Percentiles rank a stretch among this genome's conserved stretches.
phyloP scores from a whole-genome alignment of 2,797 vertebrate species.

The Gymnopithys bicolor region DNA sequence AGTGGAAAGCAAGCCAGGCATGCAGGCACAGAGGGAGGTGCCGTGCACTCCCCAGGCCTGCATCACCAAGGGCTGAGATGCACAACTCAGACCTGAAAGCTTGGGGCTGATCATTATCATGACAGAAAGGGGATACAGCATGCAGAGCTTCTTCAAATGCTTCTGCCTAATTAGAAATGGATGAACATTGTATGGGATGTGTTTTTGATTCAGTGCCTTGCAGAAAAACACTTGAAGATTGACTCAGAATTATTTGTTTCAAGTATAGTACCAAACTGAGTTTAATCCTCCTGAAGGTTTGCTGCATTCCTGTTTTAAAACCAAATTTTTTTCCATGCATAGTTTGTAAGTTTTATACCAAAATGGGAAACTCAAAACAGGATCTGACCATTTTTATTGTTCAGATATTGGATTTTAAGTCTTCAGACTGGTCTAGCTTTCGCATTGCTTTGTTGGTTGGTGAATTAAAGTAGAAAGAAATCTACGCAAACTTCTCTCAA shows the following conservation, averaged over 20 bases:
- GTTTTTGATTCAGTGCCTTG: not conserved
- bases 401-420: not conserved
- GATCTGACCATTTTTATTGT: not conserved
- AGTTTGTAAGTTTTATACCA: not conserved
- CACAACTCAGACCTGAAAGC: not conserved
- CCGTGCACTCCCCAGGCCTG: rapidly evolving
- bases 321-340: not conserved
- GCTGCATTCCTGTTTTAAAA: not conserved
- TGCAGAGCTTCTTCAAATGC: not conserved
- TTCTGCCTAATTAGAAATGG: not conserved
- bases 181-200: not conserved
- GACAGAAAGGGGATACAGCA: not conserved
- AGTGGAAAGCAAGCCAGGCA: not conserved
- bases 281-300: not conserved
- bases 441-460: not conserved
- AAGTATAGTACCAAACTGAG: not conserved
- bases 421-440: not conserved
- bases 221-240: not conserved
- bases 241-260: not conserved
- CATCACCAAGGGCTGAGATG: not conserved
- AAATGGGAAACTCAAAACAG: not conserved
- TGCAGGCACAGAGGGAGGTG: not conserved
- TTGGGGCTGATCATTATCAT: not conserved
- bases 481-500: not conserved
- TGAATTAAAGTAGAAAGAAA: not conserved